Percentiles rank a stretch among this genome's conserved stretches.
Conservation (phyloP, 2,797 vertebrate genomes). For the Anguilla megastoma region DNA sequence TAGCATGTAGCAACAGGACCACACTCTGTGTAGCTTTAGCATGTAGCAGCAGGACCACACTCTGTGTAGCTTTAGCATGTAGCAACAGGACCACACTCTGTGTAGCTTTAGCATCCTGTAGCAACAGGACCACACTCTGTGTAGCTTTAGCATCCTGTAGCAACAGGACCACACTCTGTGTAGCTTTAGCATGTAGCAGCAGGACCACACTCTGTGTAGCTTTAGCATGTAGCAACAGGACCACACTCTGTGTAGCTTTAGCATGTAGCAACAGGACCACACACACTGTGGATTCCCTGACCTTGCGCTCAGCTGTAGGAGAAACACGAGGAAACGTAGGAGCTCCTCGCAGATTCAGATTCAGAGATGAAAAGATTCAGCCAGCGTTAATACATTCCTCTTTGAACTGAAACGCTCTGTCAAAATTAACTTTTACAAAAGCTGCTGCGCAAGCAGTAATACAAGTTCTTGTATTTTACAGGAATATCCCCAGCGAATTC, state of each 20-base stretch:
- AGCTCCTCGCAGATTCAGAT: neutral
- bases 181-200: neutral
- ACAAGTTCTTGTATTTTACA: neutral
- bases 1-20: too few species aligned
- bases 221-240: neutral
- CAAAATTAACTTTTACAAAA: neutral
- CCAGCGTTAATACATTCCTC: neutral
- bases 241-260: neutral
- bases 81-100: too few species aligned
- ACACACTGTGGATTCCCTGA: too few species aligned
- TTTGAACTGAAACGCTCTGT: neutral
- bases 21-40: too few species aligned
- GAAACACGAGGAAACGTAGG: neutral
- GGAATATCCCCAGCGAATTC: neutral
- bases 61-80: too few species aligned
- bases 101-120: too few species aligned
- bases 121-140: too few species aligned
- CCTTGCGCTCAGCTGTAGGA: neutral
- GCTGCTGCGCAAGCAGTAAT: neutral
- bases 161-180: too few species aligned
- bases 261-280: too few species aligned
- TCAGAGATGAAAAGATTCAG: neutral
- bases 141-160: too few species aligned
- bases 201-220: neutral
- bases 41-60: neutral